phyloP scores from a whole-genome alignment of 2,888 invertebrate species.

The Ypsolopha sequella region DNA sequence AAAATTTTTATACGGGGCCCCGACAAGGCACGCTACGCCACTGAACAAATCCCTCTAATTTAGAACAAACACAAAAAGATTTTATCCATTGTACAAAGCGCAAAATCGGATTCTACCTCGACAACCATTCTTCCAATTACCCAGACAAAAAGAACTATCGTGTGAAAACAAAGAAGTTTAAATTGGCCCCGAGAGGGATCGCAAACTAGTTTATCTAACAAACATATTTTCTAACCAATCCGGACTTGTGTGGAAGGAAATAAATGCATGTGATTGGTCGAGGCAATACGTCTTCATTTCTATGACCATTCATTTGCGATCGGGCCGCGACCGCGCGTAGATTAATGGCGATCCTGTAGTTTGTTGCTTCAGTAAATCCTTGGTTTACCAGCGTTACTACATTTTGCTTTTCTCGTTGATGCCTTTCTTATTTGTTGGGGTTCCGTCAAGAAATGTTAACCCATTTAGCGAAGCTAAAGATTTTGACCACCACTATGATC shows the following conservation, averaged over 20 bases:
- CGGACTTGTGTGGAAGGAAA: slow-evolving; percentile 6
- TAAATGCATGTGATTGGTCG: slow-evolving; percentile 1
- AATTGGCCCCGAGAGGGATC: slow-evolving; percentile 25
- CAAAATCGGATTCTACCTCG: slow-evolving; percentile 9
- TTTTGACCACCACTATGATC: too few relatives aligned
- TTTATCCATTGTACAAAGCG: background rate
- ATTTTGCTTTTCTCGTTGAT: background rate
- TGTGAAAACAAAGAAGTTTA: slow-evolving; percentile 23
- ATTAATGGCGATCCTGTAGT: slow-evolving; percentile 37
- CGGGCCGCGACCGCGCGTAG: slow-evolving; percentile 23
- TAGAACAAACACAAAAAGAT: background rate
- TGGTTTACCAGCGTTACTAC: background rate
- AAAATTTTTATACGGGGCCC: too few relatives aligned
- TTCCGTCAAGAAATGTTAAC: too few relatives aligned
- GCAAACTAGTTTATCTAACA: slow-evolving; percentile 7
- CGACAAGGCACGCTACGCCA: too few relatives aligned
- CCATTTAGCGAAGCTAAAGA: too few relatives aligned
- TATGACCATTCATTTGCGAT: slow-evolving; percentile 55
- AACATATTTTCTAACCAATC: slow-evolving; percentile 8
- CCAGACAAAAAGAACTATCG: slow-evolving; percentile 27
- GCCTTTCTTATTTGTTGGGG: background rate
- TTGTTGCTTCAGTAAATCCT: background rate
- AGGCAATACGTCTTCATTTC: slow-evolving; percentile 49
- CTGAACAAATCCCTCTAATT: too few relatives aligned
- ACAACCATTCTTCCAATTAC: slow-evolving; percentile 36